Conservation (phyloP, 2,113 vertebrate genomes). For the Trachemys scripta region DNA sequence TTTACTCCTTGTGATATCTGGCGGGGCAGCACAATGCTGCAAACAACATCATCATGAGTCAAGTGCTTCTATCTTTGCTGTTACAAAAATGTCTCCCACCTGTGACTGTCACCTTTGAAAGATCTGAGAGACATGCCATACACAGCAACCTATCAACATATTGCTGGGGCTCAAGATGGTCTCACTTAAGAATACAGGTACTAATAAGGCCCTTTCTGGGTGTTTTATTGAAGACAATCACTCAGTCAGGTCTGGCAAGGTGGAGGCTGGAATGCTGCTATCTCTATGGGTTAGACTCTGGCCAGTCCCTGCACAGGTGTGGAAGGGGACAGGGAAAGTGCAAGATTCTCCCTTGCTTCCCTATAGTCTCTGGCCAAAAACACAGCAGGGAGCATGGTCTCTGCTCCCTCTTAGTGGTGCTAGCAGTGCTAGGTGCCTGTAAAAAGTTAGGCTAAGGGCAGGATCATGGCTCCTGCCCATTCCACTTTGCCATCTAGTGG, state of each 20-base stretch:
- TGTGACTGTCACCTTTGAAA: rapidly evolving
- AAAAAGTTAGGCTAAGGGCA: background rate
- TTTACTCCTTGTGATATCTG: background rate
- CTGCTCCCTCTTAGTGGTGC: background rate
- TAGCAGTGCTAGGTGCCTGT: background rate
- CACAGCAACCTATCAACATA: rapidly evolving
- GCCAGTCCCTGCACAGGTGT: background rate
- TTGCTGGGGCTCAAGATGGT: background rate
- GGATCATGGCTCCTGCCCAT: background rate
- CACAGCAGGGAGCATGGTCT: background rate
- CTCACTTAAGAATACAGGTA: background rate
- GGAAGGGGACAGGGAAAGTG: background rate
- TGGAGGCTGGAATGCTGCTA: background rate
- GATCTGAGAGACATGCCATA: background rate
- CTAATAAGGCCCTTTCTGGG: background rate
- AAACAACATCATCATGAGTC: background rate
- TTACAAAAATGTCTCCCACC: background rate
- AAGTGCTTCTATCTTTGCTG: background rate
- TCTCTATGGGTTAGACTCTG: background rate
- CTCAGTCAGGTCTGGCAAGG: rapidly evolving
- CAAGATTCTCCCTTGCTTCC: background rate
- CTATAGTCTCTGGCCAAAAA: background rate
- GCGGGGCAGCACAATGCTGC: background rate
- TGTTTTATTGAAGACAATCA: background rate
- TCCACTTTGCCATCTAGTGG: background rate